Conservation (phyloP, 2,113 vertebrate genomes). For the Psilopsiagon aurifrons region DNA sequence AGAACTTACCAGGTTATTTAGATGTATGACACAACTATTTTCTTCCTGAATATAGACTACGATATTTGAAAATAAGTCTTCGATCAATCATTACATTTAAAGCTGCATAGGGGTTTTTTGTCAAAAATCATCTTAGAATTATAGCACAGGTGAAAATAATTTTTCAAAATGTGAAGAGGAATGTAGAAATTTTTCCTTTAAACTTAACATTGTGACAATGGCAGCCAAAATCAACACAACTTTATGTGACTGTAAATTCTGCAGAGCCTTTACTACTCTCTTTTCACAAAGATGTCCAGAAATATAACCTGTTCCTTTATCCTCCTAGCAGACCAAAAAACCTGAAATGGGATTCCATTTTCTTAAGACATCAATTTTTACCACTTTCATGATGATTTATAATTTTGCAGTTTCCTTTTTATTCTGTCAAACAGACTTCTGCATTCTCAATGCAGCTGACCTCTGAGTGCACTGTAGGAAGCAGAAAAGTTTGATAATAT, state of each 20-base stretch:
- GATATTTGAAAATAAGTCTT: background rate
- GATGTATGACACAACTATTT: background rate
- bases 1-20: background rate
- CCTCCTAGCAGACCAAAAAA: background rate
- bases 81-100: background rate
- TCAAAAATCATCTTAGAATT: background rate
- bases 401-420: slow-evolving; percentile 13
- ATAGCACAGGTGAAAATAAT: background rate
- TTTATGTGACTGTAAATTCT: background rate
- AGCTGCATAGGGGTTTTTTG: background rate
- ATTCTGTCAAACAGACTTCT: background rate
- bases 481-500: slow-evolving; percentile 28
- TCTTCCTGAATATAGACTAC: background rate
- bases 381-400: background rate
- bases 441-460: slow-evolving; percentile 17
- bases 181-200: background rate
- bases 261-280: background rate
- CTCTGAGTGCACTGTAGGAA: background rate
- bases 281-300: background rate
- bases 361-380: slow-evolving; percentile 25
- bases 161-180: background rate
- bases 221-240: background rate
- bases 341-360: background rate
- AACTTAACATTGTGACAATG: background rate
- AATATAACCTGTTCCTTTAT: background rate